Evolutionary conservation across 1,140 invertebrate species (phyloP).

Genomic region (Armadillidium nasatum): DNA sequence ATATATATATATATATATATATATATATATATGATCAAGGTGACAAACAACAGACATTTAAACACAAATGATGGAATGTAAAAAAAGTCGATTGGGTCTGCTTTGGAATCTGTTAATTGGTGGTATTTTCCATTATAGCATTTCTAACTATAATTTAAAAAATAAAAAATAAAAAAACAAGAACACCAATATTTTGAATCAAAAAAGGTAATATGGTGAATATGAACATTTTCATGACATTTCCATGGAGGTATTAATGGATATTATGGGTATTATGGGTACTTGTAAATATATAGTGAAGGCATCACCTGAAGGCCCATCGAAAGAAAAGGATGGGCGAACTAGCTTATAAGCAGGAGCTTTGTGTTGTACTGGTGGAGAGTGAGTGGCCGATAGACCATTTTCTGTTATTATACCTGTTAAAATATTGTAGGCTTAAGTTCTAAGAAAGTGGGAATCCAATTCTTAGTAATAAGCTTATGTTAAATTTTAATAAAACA

Average conservation of each 20-base stretch:
- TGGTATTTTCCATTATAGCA: too few relatives aligned
- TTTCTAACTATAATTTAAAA: too few relatives aligned
- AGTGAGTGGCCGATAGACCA: background rate
- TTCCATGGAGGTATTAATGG: background rate
- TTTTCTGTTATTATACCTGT: background rate
- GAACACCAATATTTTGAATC: background rate
- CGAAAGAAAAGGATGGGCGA: background rate
- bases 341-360: background rate
- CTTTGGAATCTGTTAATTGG: too few relatives aligned
- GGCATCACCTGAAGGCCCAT: background rate
- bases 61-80: too few relatives aligned
- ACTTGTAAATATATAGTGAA: background rate
- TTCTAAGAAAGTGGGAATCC: too few relatives aligned
- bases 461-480: too few relatives aligned
- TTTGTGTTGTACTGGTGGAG: background rate
- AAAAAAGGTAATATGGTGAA: background rate
- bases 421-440: background rate
- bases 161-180: background rate
- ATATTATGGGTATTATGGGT: background rate
- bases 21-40: too few relatives aligned
- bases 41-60: too few relatives aligned
- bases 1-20: background rate
- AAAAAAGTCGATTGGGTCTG: too few relatives aligned
- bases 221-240: background rate
- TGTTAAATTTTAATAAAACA: too few relatives aligned